phyloP scores from a whole-genome alignment of 1,140 invertebrate genomes.

The Ylistrum balloti region DNA sequence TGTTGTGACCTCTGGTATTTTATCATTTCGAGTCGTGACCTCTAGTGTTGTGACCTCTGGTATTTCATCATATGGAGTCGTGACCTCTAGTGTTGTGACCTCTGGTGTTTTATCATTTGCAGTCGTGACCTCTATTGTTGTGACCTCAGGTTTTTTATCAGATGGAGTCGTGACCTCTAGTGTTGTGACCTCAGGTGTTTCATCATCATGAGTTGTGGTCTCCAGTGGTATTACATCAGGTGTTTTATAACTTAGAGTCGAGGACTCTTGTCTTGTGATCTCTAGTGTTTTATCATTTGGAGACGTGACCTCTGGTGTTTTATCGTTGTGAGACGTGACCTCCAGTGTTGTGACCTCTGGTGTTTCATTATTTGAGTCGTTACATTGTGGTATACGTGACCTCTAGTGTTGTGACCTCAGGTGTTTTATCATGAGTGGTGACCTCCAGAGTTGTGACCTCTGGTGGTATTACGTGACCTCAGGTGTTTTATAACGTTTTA shows the following conservation, averaged over 20 bases:
- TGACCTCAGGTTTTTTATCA: background rate
- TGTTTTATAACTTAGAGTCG: background rate
- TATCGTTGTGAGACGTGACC: too few relatives aligned
- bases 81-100: background rate
- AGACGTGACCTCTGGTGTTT: background rate
- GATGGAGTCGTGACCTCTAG: background rate
- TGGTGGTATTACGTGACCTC: too few relatives aligned
- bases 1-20: background rate
- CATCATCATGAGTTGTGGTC: too few relatives aligned
- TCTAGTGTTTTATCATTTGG: background rate
- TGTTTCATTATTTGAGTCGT: too few relatives aligned
- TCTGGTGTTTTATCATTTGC: background rate
- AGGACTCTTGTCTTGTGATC: background rate
- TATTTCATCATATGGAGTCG: background rate
- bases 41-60: background rate
- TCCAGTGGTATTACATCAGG: background rate
- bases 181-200: too few relatives aligned
- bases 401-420: too few relatives aligned
- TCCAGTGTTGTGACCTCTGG: too few relatives aligned
- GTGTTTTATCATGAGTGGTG: too few relatives aligned
- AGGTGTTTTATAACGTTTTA: too few relatives aligned
- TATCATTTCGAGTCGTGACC: background rate
- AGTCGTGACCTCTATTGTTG: background rate
- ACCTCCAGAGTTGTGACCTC: too few relatives aligned
- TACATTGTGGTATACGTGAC: too few relatives aligned